A percentile compares a stretch with the other conserved stretches of the same genome.
phyloP scores from a whole-genome alignment of 2,797 vertebrate genomes.

The Danio aesculapii region DNA sequence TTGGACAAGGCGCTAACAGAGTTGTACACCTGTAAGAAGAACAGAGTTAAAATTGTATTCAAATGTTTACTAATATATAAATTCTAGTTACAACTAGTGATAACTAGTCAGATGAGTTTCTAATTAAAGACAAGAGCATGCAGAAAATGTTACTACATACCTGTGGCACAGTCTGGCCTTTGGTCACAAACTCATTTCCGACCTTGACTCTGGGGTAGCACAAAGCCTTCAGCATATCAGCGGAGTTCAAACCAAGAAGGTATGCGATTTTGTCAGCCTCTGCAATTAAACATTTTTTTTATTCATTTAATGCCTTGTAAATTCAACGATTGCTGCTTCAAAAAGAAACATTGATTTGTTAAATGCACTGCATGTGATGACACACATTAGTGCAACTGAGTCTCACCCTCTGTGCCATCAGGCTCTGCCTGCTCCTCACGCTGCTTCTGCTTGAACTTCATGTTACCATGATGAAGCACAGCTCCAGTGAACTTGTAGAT shows the following conservation, averaged over 20 bases:
- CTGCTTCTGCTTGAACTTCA: conserved; percentile 91
- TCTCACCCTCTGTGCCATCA: conserved; percentile 86
- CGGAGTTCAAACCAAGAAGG: conserved; percentile 89
- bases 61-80: no score
- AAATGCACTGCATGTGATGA: conserved; percentile 59
- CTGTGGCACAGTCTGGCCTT: conserved; percentile 90
- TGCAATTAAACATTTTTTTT: conserved; percentile 63
- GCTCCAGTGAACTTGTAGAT: conserved; percentile 88
- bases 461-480: conserved; percentile 86
- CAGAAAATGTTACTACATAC: conserved; percentile 60
- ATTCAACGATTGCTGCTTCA: background rate
- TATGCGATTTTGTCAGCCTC: conserved; percentile 90
- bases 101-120: background rate
- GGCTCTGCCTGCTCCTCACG: conserved; percentile 89
- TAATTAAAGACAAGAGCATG: background rate
- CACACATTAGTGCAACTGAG: background rate
- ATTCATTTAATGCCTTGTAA: no score
- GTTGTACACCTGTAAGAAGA: conserved; percentile 81
- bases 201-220: conserved; percentile 91
- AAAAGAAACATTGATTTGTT: background rate
- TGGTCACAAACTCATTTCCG: conserved; percentile 88
- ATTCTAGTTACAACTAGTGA: no score
- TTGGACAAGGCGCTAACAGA: conserved; percentile 87
- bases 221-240: conserved; percentile 88
- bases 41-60: background rate